Percentiles rank a stretch among this genome's conserved stretches.
Evolutionary conservation across 2,113 vertebrate genomes (phyloP).

Genomic region (Nerophis lumbriciformis): DNA sequence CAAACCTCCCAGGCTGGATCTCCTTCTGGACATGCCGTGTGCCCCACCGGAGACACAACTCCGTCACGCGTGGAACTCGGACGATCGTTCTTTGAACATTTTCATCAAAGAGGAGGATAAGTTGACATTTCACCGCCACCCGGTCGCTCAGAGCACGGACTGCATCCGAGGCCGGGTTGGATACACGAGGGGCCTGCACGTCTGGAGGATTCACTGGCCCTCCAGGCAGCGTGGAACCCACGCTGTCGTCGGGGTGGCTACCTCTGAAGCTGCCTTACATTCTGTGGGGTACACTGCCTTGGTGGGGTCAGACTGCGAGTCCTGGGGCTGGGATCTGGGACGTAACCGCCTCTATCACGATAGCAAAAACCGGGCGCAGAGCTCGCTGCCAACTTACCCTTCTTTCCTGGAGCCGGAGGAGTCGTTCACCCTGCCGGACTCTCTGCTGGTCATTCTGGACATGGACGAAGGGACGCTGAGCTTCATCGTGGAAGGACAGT

Average conservation of each 20-base stretch:
- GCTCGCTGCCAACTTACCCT: slow-evolving; percentile 81
- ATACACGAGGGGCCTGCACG: slow-evolving; percentile 89
- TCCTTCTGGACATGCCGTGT: slow-evolving; percentile 91
- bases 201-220: slow-evolving; percentile 93
- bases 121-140: slow-evolving; percentile 93
- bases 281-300: slow-evolving; percentile 91
- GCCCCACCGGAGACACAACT: slow-evolving; percentile 79
- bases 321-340: slow-evolving; percentile 98
- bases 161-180: slow-evolving; percentile 90
- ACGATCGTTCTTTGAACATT: slow-evolving; percentile 95
- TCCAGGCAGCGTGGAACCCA: slow-evolving; percentile 88
- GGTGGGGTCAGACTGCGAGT: slow-evolving; percentile 89
- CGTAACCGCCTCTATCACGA: slow-evolving; percentile 94
- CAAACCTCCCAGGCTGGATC: slow-evolving; percentile 86
- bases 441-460: slow-evolving; percentile 91
- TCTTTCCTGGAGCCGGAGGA: slow-evolving; percentile 90
- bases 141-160: slow-evolving; percentile 94
- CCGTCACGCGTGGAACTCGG: slow-evolving; percentile 90
- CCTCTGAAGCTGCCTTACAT: slow-evolving; percentile 84
- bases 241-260: slow-evolving; percentile 88
- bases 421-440: slow-evolving; percentile 88
- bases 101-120: slow-evolving; percentile 96
- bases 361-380: slow-evolving; percentile 86
- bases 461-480: slow-evolving; percentile 98
- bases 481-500: slow-evolving; percentile 94